These are phyloP conservation scores for Oreochromis mossambicus DNA, from an alignment of 2,797 vertebrate species.

Conservation along the genomic window DNA sequence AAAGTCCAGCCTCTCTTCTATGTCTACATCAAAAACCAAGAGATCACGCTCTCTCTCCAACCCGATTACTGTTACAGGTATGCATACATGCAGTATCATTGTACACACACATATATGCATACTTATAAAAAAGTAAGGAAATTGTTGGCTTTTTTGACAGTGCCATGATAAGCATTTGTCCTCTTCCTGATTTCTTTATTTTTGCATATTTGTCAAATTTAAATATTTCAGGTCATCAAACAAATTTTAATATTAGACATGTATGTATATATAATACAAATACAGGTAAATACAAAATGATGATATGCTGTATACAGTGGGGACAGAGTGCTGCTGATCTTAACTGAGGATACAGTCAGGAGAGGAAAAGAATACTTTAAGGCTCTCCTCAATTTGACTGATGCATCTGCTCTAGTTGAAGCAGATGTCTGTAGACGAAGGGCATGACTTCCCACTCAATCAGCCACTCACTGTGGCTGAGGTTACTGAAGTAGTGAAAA, in stretches of 20 bases:
- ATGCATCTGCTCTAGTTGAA: too few species aligned
- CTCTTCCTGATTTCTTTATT: too few species aligned
- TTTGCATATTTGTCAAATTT: not conserved
- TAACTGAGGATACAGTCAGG: not conserved
- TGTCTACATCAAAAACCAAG: constrained; percentile 31
- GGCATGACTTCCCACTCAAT: too few species aligned
- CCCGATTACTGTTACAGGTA: constrained; percentile 58
- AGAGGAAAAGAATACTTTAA: not conserved
- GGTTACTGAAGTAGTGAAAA: too few species aligned
- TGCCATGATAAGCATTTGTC: not conserved
- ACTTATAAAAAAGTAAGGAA: not conserved
- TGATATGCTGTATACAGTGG: not conserved
- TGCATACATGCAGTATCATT: not conserved
- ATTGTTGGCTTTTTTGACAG: not conserved
- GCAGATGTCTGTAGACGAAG: too few species aligned
- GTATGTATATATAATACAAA: not conserved
- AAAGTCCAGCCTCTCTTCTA: constrained; percentile 30
- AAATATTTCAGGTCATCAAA: not conserved
- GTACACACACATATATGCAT: not conserved
- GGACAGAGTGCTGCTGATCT: not conserved
- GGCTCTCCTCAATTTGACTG: not conserved
- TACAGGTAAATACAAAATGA: not conserved
- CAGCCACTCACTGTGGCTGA: too few species aligned
- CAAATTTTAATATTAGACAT: not conserved
- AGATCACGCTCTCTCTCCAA: constrained; percentile 63